Percentiles rank a stretch among this genome's conserved stretches.
Conservation (phyloP, 1,140 invertebrate species). For the Pachyrhynchus sulphureomaculatus region DNA sequence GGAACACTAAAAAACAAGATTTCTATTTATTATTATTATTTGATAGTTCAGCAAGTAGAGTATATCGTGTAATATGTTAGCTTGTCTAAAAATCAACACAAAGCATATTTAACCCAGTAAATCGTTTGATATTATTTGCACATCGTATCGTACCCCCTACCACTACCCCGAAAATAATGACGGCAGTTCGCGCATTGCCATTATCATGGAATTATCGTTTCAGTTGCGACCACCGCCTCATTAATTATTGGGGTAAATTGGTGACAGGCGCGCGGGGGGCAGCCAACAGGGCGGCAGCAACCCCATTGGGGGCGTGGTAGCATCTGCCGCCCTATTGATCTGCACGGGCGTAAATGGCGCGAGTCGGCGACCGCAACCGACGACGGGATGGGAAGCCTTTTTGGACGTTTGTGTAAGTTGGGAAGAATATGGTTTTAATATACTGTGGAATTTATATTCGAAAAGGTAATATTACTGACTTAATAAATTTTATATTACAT, state of each 20-base stretch:
- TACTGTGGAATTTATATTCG: too few relatives aligned
- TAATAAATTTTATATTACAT: too few relatives aligned
- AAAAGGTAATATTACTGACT: too few relatives aligned
- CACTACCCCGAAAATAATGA: slow-evolving; percentile 35
- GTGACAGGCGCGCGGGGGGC: slow-evolving; percentile 44
- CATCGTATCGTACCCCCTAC: slow-evolving; percentile 14
- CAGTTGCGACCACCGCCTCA: slow-evolving; percentile 50
- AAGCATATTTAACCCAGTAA: slow-evolving; percentile 14
- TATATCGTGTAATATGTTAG: too few relatives aligned
- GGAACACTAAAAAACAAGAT: too few relatives aligned
- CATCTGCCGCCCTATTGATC: slow-evolving; percentile 46
- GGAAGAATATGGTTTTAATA: slow-evolving; percentile 11
- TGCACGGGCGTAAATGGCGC: slow-evolving; percentile 37
- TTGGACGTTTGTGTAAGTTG: slow-evolving; percentile 2
- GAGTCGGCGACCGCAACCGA: slow-evolving; percentile 25
- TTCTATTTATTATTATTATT: too few relatives aligned
- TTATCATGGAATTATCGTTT: slow-evolving; percentile 53
- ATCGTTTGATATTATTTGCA: slow-evolving; percentile 22
- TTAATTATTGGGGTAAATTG: slow-evolving; percentile 48
- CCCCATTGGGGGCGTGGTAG: slow-evolving; percentile 31
- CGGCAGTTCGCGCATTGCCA: slow-evolving; percentile 46
- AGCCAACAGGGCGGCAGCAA: slow-evolving; percentile 16
- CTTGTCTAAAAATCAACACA: neutral
- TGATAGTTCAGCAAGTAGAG: too few relatives aligned
- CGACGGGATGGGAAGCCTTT: slow-evolving; percentile 6